Conservation (phyloP, 1,140 invertebrate species). For the Zaprionus nigranus region DNA sequence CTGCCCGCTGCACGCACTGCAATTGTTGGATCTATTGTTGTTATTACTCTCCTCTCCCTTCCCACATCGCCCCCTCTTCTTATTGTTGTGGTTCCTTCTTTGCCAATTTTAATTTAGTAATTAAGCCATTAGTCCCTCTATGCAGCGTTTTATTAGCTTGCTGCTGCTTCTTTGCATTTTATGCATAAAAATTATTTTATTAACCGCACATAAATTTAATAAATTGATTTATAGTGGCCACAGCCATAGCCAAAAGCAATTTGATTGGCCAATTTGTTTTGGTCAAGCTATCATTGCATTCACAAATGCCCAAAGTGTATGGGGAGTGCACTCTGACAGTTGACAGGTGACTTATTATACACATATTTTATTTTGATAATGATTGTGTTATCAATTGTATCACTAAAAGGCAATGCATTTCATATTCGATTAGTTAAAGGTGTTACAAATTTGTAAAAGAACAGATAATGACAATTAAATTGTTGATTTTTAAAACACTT, state of each 20-base stretch:
- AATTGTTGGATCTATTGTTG: constrained; percentile 15
- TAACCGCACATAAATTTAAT: constrained; percentile 74
- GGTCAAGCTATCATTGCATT: constrained; percentile 1
- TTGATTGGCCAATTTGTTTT: constrained; percentile 57
- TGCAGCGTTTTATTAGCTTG: constrained; percentile 33
- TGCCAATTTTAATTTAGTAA: constrained; percentile 72
- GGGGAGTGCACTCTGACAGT: background rate
- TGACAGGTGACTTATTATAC: background rate
- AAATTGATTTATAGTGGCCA: constrained; percentile 75
- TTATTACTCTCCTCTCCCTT: constrained; percentile 16
- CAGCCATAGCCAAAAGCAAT: constrained; percentile 24
- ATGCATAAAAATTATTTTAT: constrained; percentile 78
- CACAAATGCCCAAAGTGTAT: background rate
- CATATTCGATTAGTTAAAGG: too few relatives aligned
- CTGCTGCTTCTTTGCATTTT: constrained; percentile 52
- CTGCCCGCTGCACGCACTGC: constrained; percentile 32
- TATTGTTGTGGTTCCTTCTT: constrained; percentile 30
- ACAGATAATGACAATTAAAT: background rate
- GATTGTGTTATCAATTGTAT: background rate
- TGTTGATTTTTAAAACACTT: background rate
- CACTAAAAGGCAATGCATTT: background rate
- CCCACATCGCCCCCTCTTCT: background rate
- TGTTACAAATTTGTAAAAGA: too few relatives aligned
- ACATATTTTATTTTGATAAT: background rate
- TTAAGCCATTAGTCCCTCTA: constrained; percentile 66